Percentiles rank a stretch among this genome's conserved stretches.
These are phyloP conservation scores for Cantharis flavilabris DNA, from an alignment of 2,888 invertebrate genomes.

Conservation along the genomic window DNA sequence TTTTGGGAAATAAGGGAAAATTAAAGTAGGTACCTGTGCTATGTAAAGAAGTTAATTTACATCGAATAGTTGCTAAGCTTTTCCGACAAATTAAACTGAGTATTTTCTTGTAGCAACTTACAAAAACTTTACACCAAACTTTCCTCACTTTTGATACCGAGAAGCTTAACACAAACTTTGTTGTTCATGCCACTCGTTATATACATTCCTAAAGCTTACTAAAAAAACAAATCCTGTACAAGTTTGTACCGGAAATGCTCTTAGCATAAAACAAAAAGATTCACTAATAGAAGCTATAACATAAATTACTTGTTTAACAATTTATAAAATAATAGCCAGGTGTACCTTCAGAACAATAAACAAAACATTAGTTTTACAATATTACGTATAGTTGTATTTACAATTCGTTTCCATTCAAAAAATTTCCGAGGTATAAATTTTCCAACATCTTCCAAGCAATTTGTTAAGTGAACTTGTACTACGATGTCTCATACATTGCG, in stretches of 20 bases:
- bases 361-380: background rate
- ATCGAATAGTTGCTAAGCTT: constrained; percentile 15
- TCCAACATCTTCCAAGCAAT: background rate
- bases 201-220: constrained; percentile 33
- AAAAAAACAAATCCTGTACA: constrained; percentile 39
- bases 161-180: constrained; percentile 32
- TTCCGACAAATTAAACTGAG: constrained; percentile 26
- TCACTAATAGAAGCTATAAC: constrained; percentile 5
- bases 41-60: background rate
- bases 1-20: background rate
- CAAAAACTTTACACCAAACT: constrained; percentile 25
- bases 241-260: constrained; percentile 34
- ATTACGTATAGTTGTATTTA: background rate
- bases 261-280: constrained; percentile 24
- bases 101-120: constrained; percentile 22
- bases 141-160: constrained; percentile 28
- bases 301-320: constrained; percentile 10
- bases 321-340: background rate
- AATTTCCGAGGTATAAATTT: background rate
- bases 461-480: background rate
- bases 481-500: background rate
- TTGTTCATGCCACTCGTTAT: constrained; percentile 32
- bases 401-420: background rate
- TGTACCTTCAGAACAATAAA: background rate
- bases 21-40: background rate